phyloP scores from a whole-genome alignment of 1,140 invertebrate genomes.

The Drosophila grimshawi region DNA sequence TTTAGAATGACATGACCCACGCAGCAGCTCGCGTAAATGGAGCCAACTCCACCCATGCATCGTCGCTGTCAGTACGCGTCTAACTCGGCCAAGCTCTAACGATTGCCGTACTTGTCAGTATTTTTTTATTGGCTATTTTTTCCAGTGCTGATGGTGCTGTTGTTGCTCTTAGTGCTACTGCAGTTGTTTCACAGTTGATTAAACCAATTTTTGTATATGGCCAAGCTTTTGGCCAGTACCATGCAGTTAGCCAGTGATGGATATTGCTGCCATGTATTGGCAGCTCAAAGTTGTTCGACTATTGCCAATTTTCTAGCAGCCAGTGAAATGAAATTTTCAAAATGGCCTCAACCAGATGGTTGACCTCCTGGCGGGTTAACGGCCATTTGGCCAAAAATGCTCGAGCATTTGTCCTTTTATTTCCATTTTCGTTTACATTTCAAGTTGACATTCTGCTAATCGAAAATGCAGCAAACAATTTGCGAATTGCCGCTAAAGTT shows the following conservation, averaged over 20 bases:
- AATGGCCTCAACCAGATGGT: slow-evolving; percentile 47
- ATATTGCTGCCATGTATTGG: slow-evolving; percentile 76
- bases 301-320: slow-evolving; percentile 68
- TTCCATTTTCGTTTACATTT: slow-evolving; percentile 55
- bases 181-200: slow-evolving; percentile 83
- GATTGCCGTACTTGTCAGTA: slow-evolving; percentile 61
- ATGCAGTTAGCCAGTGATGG: slow-evolving; percentile 65
- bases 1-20: slow-evolving; percentile 45
- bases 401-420: slow-evolving; percentile 63
- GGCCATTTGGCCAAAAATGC: slow-evolving; percentile 59
- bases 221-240: slow-evolving; percentile 55
- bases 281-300: slow-evolving; percentile 51
- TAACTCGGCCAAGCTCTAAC: slow-evolving; percentile 49
- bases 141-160: slow-evolving; percentile 33
- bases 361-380: slow-evolving; percentile 48
- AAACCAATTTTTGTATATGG: slow-evolving; percentile 81
- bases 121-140: slow-evolving; percentile 46
- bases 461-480: slow-evolving; percentile 82
- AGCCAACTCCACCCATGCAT: neutral
- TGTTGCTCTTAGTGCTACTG: slow-evolving; percentile 41
- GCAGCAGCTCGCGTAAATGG: slow-evolving; percentile 53
- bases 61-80: slow-evolving; percentile 39
- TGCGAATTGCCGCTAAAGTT: slow-evolving; percentile 68
- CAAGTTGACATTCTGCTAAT: slow-evolving; percentile 81
- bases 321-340: slow-evolving; percentile 78